These are phyloP conservation scores for Cerastoderma edule DNA, from an alignment of 2,888 invertebrate genomes.

Conservation along the genomic window DNA sequence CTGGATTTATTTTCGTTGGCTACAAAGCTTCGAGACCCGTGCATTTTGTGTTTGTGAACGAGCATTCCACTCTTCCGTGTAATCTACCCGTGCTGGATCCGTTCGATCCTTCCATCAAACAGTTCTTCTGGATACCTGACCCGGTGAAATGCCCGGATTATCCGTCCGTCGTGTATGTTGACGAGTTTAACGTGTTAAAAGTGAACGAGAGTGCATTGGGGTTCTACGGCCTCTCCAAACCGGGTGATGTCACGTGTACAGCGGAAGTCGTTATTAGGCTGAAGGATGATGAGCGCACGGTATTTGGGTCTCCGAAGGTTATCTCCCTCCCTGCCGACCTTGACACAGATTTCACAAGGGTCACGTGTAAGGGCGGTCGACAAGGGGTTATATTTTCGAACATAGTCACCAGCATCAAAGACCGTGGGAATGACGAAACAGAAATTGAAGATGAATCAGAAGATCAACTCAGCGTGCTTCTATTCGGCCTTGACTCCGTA, in stretches of 20 bases:
- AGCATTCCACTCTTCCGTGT: slow-evolving; percentile 15
- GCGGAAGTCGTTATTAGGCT: background rate
- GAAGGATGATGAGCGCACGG: slow-evolving; percentile 3
- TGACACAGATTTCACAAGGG: slow-evolving; percentile 2
- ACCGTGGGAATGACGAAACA: background rate
- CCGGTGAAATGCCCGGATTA: slow-evolving; percentile 29
- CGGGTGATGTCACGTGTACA: background rate
- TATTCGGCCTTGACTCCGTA: slow-evolving; percentile 62
- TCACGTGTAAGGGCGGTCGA: slow-evolving; percentile 4
- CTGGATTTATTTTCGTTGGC: slow-evolving; percentile 1
- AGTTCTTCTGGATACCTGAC: slow-evolving; percentile 33
- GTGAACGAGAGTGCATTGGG: slow-evolving; percentile 12
- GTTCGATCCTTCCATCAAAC: slow-evolving; percentile 31
- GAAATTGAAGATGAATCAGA: slow-evolving; percentile 15
- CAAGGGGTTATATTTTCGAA: slow-evolving; percentile 13
- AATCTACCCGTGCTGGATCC: slow-evolving; percentile 35
- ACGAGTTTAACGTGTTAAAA: slow-evolving; percentile 7
- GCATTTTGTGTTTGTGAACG: slow-evolving; percentile 22
- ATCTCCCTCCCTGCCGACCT: slow-evolving; percentile 7
- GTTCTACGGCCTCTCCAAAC: background rate
- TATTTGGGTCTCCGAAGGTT: background rate
- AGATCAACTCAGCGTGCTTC: slow-evolving; percentile 41
- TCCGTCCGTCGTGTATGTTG: slow-evolving; percentile 18
- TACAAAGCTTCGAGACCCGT: slow-evolving; percentile 4
- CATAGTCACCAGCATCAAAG: background rate